Percentiles rank a stretch among this genome's conserved stretches.
phyloP scores from a whole-genome alignment of 1,140 invertebrate genomes.

The Pemphigus obesinymphae region DNA sequence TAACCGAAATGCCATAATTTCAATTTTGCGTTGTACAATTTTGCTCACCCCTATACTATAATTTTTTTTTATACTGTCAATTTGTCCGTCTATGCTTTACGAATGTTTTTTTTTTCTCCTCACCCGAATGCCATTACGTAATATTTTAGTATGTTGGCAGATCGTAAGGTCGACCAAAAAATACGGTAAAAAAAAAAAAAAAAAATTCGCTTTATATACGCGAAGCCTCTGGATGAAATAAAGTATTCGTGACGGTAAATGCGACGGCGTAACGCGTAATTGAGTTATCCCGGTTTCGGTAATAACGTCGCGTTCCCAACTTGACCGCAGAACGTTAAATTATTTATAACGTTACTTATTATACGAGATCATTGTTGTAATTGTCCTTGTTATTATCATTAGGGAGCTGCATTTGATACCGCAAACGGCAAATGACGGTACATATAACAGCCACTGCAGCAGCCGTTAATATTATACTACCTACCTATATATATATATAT shows the following conservation, averaged over 20 bases:
- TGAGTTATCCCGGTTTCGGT: constrained; percentile 3
- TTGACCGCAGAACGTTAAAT: constrained; percentile 20
- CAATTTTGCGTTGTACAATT: no score
- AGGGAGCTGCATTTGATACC: not conserved
- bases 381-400: not conserved
- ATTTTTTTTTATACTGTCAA: no score
- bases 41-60: no score
- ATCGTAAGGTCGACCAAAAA: no score
- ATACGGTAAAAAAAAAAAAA: not conserved
- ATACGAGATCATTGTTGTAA: not conserved
- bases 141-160: not conserved
- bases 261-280: not conserved
- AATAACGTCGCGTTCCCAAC: not conserved
- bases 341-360: constrained; percentile 8
- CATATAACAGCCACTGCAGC: no score
- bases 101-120: no score
- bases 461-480: no score
- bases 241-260: not conserved
- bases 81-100: no score
- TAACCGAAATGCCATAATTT: no score
- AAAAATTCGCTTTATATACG: not conserved
- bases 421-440: not conserved
- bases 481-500: not conserved
- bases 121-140: not conserved
- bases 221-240: not conserved